phyloP scores from a whole-genome alignment of 2,797 vertebrate genomes.

The Neostethus bicornis region DNA sequence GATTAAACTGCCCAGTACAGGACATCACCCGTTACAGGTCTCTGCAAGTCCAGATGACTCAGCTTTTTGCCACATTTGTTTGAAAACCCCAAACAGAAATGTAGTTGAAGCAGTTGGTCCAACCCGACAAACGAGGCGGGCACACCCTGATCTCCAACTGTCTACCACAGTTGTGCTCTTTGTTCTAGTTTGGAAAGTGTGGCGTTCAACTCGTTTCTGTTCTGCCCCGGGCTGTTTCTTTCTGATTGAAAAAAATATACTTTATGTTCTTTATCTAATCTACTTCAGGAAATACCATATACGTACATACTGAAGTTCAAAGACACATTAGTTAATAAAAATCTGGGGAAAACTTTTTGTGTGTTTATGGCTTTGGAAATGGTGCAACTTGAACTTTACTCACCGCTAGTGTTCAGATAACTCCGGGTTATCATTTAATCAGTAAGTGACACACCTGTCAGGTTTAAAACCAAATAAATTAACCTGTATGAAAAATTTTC shows the following conservation, averaged over 20 bases:
- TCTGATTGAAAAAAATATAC: conserved; percentile 20
- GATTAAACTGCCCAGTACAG: conserved; percentile 14
- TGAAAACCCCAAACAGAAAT: conserved; percentile 42
- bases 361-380: no score
- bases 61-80: conserved; percentile 29
- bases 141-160: conserved; percentile 71
- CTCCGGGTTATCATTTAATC: no score
- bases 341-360: no score
- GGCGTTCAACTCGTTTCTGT: conserved; percentile 40
- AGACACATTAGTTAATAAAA: conserved; percentile 1
- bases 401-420: no score
- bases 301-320: conserved; percentile 10
- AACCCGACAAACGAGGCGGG: conserved; percentile 58
- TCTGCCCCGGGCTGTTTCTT: conserved; percentile 32
- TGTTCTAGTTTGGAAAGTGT: conserved; percentile 39
- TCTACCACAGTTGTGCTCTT: conserved; percentile 49
- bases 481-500: conserved; percentile 33
- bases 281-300: conserved; percentile 1
- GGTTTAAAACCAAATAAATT: conserved; percentile 26
- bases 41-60: conserved; percentile 46
- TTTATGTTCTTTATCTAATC: conserved; percentile 17
- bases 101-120: conserved; percentile 39
- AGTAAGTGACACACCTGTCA: conserved; percentile 63
- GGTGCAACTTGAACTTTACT: no score
- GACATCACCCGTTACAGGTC: conserved; percentile 37